phyloP scores from a whole-genome alignment of 2,888 invertebrate genomes.

The Thecophora atra region DNA sequence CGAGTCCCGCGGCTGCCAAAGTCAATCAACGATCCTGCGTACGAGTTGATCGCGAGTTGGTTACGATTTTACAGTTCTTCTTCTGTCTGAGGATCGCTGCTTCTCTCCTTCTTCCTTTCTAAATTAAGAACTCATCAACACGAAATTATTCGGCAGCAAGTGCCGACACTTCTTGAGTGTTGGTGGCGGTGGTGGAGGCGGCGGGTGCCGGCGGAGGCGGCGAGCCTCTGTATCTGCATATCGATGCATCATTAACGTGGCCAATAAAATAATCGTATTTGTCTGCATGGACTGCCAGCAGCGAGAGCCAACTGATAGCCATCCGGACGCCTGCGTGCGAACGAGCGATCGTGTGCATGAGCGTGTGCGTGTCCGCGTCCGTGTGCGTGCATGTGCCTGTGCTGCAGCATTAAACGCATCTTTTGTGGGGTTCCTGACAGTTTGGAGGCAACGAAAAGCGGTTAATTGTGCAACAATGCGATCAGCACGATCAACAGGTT shows the following conservation, averaged over 20 bases:
- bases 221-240: neutral
- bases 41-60: neutral
- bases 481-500: slow-evolving; percentile 13
- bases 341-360: neutral
- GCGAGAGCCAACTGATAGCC: slow-evolving; percentile 19
- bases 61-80: slow-evolving; percentile 17
- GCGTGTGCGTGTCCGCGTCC: neutral
- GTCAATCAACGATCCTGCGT: slow-evolving; percentile 34
- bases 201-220: no score
- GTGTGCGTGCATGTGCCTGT: slow-evolving; percentile 6
- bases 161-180: slow-evolving; percentile 24
- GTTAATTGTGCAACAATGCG: slow-evolving; percentile 45
- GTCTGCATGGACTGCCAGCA: slow-evolving; percentile 33
- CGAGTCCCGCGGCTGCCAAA: slow-evolving; percentile 35
- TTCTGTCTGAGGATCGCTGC: neutral
- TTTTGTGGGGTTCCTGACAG: slow-evolving; percentile 37
- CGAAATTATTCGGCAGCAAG: slow-evolving; percentile 36
- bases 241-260: slow-evolving; percentile 32
- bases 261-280: slow-evolving; percentile 36
- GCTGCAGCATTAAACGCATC: slow-evolving; percentile 35
- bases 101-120: neutral
- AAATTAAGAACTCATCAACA: slow-evolving; percentile 33
- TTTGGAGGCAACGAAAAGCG: slow-evolving; percentile 29
- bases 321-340: neutral
- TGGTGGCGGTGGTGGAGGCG: neutral